phyloP scores from a whole-genome alignment of 2,113 vertebrate species.

The Platysteira castanea region DNA sequence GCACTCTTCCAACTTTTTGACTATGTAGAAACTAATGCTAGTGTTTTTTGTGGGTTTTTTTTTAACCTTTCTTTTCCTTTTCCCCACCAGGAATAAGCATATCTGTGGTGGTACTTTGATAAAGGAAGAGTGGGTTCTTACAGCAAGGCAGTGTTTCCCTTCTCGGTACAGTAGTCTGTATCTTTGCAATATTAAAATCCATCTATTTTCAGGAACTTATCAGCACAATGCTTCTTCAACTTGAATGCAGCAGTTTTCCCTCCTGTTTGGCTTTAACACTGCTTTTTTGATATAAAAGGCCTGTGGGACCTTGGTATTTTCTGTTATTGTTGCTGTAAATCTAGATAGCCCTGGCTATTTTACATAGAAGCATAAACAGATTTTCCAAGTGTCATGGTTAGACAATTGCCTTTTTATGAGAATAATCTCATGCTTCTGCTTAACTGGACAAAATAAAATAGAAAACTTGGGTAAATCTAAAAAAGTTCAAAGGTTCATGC shows the following conservation, averaged over 20 bases:
- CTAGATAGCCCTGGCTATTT: not conserved
- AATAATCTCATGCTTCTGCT: not conserved
- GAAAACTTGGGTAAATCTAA: not conserved
- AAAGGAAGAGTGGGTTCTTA: slow-evolving; percentile 94
- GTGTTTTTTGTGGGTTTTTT: not conserved
- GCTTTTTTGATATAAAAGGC: not conserved
- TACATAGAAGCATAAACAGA: not conserved
- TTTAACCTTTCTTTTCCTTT: not conserved
- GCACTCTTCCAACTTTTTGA: not conserved
- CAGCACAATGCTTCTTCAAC: not conserved
- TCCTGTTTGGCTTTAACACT: slow-evolving; percentile 9
- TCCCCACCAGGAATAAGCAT: slow-evolving; percentile 79
- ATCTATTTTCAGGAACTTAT: not conserved
- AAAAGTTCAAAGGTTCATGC: not conserved
- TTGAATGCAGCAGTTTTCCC: not conserved
- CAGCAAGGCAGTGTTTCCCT: slow-evolving; percentile 93
- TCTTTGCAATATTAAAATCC: not conserved
- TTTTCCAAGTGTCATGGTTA: not conserved
- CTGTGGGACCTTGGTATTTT: not conserved
- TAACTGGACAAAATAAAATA: not conserved
- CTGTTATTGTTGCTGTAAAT: not conserved
- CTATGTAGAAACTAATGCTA: not conserved
- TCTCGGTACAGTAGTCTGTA: slow-evolving; percentile 82
- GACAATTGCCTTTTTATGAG: not conserved
- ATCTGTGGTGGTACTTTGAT: slow-evolving; percentile 96